Conservation (phyloP, 2,888 invertebrate species). For the Poecilobothrus nobilitatus region DNA sequence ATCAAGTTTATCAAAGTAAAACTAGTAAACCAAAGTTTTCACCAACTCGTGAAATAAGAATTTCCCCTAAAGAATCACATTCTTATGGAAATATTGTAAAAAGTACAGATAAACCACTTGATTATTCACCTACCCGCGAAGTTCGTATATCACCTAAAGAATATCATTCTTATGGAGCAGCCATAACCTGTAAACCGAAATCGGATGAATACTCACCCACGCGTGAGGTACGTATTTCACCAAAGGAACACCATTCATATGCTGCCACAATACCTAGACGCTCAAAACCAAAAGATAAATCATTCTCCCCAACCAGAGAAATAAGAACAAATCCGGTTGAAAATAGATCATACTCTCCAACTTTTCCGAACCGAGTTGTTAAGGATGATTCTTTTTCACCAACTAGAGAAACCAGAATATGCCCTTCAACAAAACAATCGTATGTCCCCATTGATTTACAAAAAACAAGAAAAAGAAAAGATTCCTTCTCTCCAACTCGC, state of each 20-base stretch:
- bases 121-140: constrained; percentile 4
- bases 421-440: constrained; percentile 1
- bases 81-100: background rate
- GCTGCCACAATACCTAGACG: background rate
- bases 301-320: constrained; percentile 7
- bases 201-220: constrained; percentile 40
- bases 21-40: constrained; percentile 28
- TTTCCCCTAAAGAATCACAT: background rate
- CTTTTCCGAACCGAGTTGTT: constrained; percentile 17
- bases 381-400: constrained; percentile 14
- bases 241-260: background rate
- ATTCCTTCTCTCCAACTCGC: constrained; percentile 46
- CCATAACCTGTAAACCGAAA: constrained; percentile 22
- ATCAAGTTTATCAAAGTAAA: background rate
- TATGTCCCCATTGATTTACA: background rate
- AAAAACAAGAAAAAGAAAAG: constrained; percentile 33
- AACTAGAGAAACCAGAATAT: constrained; percentile 16
- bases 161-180: background rate
- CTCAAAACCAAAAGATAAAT: background rate
- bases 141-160: constrained; percentile 2
- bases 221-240: constrained; percentile 36
- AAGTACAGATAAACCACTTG: background rate
- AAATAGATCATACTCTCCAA: background rate
- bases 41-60: constrained; percentile 27
- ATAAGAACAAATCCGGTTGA: background rate